Conservation (phyloP, 2,888 invertebrate genomes). For the Steinernema scapterisci region DNA sequence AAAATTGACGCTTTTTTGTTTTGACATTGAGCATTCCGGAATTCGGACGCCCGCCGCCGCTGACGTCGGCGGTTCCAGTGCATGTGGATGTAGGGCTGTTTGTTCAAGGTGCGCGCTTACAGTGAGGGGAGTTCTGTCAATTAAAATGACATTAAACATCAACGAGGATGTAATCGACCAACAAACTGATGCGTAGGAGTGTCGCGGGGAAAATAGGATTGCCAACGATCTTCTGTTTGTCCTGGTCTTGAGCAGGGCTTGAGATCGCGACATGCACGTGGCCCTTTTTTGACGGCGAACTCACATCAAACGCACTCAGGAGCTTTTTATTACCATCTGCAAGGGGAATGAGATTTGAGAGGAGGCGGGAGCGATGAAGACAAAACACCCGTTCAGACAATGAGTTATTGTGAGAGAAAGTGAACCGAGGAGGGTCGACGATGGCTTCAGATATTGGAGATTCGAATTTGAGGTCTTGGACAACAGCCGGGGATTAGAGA, state of each 20-base stretch:
- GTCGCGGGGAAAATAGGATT: neutral
- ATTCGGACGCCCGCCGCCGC: too few relatives aligned
- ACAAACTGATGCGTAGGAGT: neutral
- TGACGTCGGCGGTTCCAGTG: neutral
- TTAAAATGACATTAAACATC: constrained; percentile 17
- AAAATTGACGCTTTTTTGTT: too few relatives aligned
- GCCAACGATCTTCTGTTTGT: constrained; percentile 7
- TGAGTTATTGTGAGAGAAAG: constrained; percentile 10
- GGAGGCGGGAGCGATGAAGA: neutral
- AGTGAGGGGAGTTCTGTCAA: neutral
- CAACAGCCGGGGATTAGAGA: neutral
- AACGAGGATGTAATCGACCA: neutral
- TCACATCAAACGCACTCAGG: too few relatives aligned
- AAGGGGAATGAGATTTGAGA: neutral
- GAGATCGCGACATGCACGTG: too few relatives aligned
- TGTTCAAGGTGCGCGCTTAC: neutral
- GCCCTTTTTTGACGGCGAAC: neutral
- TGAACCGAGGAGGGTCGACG: neutral
- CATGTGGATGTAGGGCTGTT: neutral
- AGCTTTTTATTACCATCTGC: neutral
- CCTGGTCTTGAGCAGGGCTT: neutral
- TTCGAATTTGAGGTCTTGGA: neutral
- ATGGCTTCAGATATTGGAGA: neutral
- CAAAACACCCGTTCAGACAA: constrained; percentile 7
- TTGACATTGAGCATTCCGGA: too few relatives aligned